phyloP scores from a whole-genome alignment of 2,888 invertebrate species.

The Eurytoma adleriae region DNA sequence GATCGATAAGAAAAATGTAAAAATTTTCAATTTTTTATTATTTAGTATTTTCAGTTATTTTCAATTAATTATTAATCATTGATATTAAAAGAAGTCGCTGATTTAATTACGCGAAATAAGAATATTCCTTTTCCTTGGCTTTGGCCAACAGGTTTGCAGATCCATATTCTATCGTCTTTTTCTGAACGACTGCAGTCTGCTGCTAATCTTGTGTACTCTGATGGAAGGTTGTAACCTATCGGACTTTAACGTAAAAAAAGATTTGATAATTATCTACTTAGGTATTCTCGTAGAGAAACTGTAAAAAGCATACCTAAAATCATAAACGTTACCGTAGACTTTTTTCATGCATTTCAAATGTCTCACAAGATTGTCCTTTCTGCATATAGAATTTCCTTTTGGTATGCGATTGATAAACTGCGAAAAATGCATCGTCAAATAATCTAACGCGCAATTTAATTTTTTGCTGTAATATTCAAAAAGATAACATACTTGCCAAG shows the following conservation, averaged over 20 bases:
- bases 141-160: constrained; percentile 91
- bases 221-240: constrained; percentile 87
- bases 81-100: not conserved
- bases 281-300: not conserved
- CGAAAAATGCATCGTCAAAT: constrained; percentile 1
- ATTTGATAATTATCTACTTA: not conserved
- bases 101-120: constrained; percentile 82
- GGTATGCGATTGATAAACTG: constrained; percentile 91
- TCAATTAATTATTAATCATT: not conserved
- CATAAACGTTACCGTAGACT: constrained; percentile 88
- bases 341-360: constrained; percentile 88
- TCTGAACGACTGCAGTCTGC: constrained; percentile 83
- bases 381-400: constrained; percentile 88
- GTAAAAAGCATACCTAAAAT: constrained; percentile 82
- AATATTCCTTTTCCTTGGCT: constrained; percentile 91
- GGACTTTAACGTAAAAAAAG: constrained; percentile 78
- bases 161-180: constrained; percentile 82
- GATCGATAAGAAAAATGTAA: not conserved
- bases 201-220: constrained; percentile 90
- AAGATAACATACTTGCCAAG: constrained; percentile 81
- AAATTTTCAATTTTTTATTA: not conserved
- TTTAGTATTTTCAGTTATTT: no score
- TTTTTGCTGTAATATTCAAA: not conserved
- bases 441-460: not conserved
- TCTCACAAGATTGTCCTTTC: constrained; percentile 88